These are phyloP conservation scores for Mormoops blainvillei DNA, from an alignment of 2,113 vertebrate genomes.

Conservation along the genomic window DNA sequence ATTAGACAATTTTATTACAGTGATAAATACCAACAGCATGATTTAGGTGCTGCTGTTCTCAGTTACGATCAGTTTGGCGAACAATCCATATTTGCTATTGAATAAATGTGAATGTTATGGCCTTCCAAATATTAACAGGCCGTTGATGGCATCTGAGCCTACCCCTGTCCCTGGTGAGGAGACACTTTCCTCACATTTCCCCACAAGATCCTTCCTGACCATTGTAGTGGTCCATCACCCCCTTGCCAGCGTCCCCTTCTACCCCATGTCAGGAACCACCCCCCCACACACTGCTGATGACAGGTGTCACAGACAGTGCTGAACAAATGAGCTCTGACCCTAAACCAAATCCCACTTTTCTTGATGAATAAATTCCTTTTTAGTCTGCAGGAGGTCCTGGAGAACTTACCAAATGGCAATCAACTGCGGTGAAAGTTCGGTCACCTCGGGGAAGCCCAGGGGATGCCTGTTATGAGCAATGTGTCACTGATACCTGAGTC, in stretches of 20 bases:
- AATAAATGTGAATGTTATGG: background rate
- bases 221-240: background rate
- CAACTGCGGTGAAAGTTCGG: too few species aligned
- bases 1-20: conserved; percentile 55
- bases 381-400: background rate
- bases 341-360: background rate
- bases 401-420: background rate
- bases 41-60: conserved; percentile 10
- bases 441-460: background rate
- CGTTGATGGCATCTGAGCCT: background rate
- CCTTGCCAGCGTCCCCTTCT: background rate
- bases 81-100: conserved; percentile 35
- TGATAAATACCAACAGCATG: conserved; percentile 33
- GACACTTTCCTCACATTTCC: background rate
- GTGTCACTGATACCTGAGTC: background rate
- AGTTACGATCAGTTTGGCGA: conserved; percentile 27
- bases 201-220: background rate
- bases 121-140: background rate
- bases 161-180: background rate
- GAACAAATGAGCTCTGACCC: background rate
- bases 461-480: background rate
- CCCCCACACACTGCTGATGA: background rate
- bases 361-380: background rate
- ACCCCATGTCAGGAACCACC: background rate
- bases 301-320: background rate